Evolutionary conservation across 2,797 vertebrate species (phyloP).

Genomic region (Toxotes lorentzi): DNA sequence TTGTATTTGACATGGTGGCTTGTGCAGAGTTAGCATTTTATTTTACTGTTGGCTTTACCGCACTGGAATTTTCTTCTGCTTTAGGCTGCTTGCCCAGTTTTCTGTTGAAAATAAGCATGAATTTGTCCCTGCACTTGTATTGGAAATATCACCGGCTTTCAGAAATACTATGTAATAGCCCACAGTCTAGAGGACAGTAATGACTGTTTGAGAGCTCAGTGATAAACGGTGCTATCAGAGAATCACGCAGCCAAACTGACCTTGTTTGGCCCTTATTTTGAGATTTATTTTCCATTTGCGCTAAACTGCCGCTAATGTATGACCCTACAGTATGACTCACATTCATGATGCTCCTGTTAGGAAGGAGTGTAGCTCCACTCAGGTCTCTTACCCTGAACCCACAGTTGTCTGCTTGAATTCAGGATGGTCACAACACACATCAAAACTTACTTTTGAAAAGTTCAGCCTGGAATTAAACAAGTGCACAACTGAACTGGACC

Average conservation of each 20-base stretch:
- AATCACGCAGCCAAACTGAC: neutral
- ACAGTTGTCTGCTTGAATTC: slow-evolving; percentile 9
- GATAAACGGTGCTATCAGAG: neutral
- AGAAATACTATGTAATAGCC: slow-evolving; percentile 5
- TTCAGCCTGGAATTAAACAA: slow-evolving; percentile 26
- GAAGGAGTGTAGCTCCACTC: neutral
- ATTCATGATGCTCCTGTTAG: slow-evolving; percentile 4
- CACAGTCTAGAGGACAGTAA: neutral
- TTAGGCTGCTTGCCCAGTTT: slow-evolving; percentile 18
- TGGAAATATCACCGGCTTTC: slow-evolving; percentile 42
- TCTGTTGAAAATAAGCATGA: slow-evolving; percentile 10
- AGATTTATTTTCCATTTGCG: neutral
- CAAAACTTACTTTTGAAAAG: slow-evolving; percentile 23
- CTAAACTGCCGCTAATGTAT: neutral
- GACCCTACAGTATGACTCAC: neutral
- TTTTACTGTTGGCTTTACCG: neutral
- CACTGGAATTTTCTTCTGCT: slow-evolving; percentile 34
- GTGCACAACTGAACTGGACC: slow-evolving; percentile 42
- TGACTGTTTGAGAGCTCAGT: neutral
- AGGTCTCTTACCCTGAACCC: neutral
- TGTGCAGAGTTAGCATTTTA: slow-evolving; percentile 26
- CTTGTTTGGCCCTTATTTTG: neutral
- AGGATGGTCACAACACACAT: neutral
- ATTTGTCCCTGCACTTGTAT: slow-evolving; percentile 5
- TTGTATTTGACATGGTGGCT: slow-evolving; percentile 3